Conservation (phyloP, 1,140 invertebrate genomes). For the Idris sp. region DNA sequence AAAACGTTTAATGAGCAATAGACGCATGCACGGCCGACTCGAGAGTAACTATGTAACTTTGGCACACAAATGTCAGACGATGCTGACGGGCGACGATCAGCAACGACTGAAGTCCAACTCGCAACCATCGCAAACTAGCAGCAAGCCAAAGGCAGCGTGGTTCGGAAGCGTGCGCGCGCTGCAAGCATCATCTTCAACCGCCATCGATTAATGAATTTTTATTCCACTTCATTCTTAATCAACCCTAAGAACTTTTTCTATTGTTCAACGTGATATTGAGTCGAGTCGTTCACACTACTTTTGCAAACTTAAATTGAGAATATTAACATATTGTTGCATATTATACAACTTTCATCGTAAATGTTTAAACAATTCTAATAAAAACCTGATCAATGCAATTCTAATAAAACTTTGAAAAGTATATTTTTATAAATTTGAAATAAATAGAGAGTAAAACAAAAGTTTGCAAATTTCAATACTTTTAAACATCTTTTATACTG, state of each 20-base stretch:
- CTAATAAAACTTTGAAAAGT: too few relatives aligned
- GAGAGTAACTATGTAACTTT: slow-evolving; percentile 57
- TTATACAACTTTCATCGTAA: too few relatives aligned
- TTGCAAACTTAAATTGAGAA: slow-evolving; percentile 24
- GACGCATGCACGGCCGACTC: slow-evolving; percentile 57
- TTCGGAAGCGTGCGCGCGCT: slow-evolving; percentile 60
- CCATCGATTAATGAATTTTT: slow-evolving; percentile 65
- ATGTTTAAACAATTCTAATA: too few relatives aligned
- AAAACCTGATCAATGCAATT: too few relatives aligned
- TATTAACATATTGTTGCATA: slow-evolving; percentile 32
- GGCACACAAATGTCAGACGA: slow-evolving; percentile 62
- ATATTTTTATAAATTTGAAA: too few relatives aligned
- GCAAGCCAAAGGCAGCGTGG: slow-evolving; percentile 57
- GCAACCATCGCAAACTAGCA: slow-evolving; percentile 58
- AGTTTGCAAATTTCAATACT: too few relatives aligned
- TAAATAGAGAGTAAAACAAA: too few relatives aligned
- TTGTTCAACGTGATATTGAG: slow-evolving; percentile 15
- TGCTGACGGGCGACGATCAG: slow-evolving; percentile 62
- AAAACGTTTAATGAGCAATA: slow-evolving; percentile 31
- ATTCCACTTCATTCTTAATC: slow-evolving; percentile 60
- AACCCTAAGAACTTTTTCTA: slow-evolving; percentile 34
- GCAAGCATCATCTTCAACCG: slow-evolving; percentile 62
- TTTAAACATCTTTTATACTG: too few relatives aligned
- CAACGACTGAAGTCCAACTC: slow-evolving; percentile 62
- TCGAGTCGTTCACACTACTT: slow-evolving; percentile 23